Conservation (phyloP, 2,888 invertebrate species). For the Gandaritis pyraliata region DNA sequence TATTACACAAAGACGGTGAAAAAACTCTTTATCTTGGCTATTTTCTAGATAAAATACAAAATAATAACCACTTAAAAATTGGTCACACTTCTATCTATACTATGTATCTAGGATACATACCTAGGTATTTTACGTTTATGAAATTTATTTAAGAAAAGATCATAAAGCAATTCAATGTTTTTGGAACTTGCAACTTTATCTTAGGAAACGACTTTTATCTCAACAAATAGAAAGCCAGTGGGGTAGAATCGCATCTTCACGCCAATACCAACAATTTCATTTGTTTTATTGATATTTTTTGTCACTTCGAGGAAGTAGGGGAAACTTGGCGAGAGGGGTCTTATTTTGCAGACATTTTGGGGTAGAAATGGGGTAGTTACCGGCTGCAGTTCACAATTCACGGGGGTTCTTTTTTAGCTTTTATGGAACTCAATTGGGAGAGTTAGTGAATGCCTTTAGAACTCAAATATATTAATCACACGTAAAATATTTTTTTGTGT, state of each 20-base stretch:
- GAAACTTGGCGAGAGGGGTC: slow-evolving; percentile 30
- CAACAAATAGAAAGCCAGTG: slow-evolving; percentile 12
- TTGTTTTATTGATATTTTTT: slow-evolving; percentile 68
- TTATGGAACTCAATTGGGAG: slow-evolving; percentile 16
- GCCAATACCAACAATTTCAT: slow-evolving; percentile 54
- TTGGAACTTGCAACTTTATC: background rate
- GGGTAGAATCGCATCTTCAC: slow-evolving; percentile 22
- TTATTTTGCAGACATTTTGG: slow-evolving; percentile 40
- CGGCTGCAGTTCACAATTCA: slow-evolving; percentile 53
- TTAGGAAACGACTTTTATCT: slow-evolving; percentile 1
- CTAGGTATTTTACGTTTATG: too few species aligned
- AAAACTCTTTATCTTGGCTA: too few species aligned
- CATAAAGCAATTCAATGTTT: too few species aligned
- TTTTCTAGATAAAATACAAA: too few species aligned
- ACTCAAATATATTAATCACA: too few species aligned
- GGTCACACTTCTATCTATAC: too few species aligned
- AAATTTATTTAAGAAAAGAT: too few species aligned
- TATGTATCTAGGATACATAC: too few species aligned
- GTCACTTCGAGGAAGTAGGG: slow-evolving; percentile 45
- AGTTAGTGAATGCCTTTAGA: slow-evolving; percentile 15
- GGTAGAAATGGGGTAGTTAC: slow-evolving; percentile 51
- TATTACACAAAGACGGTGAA: too few species aligned
- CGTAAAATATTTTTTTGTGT: too few species aligned
- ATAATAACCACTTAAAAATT: too few species aligned
- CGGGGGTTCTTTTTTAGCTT: slow-evolving; percentile 34